Base-by-base conservation (phyloP, 2,113 vertebrate species). In the Silurus glanis region DNA sequence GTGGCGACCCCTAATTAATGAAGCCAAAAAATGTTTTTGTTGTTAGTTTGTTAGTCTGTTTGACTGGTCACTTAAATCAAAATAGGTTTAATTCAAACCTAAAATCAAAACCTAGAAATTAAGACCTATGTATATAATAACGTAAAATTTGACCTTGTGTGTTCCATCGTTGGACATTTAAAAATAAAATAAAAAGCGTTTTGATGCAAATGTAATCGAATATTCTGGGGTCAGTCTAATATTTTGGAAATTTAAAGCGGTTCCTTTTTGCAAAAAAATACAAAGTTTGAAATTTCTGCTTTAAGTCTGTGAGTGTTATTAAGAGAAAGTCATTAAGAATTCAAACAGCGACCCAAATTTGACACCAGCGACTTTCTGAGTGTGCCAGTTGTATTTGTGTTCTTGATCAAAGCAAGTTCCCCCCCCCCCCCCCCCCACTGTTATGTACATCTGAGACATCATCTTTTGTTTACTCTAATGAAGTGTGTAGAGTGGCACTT, bases 401-500 rank as follows among this genome's bases (percentile, higher is more conserved):
- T 90, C 91, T 89, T 47, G 64, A 85, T 88, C 90, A 82, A 86
- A 86, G 56, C 86, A 61, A 87, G 91, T 90, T 91, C 90, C 89
- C 37, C 89, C 91, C 89, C 89, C 61, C 89, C 89, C 91, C 89
- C 89, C 61, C 75, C 28, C 62, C 89, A 83, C 88, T 87, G 85
- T 93, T 85, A 10, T 80, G 78, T 80, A 59, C 78, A 90, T 93
- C 90, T 91, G 90, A 83, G 80, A 83, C 9, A 75, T 74, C 49
- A 83, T 88, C 88, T 87, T 89, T 89, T 88, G 90, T 93, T 93
- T 92, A 90, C 86, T 91, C 83, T 93, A 92, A 93, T 89, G 84
- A 87, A 85, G 25, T 71, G 82, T 87, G 74, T 85, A 58, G 53
- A 69, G 74, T 47, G 80, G 83, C 23, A 75, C 84, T 82, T 58